Conservation (phyloP, 2,113 vertebrate species). For the Dryoscopus gambensis region DNA sequence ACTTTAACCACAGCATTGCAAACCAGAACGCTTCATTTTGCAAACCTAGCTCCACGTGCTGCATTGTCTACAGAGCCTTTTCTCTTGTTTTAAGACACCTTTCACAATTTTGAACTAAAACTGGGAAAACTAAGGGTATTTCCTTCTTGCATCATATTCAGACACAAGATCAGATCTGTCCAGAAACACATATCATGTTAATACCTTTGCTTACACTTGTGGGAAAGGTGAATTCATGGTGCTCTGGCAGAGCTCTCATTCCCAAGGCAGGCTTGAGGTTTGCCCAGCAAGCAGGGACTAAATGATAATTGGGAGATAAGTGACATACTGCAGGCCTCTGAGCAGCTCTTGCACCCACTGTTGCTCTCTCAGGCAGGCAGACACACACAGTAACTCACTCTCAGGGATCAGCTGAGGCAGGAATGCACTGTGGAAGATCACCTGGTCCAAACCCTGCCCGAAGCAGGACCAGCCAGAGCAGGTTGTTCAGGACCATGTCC, state of each 20-base stretch:
- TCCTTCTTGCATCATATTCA: not conserved
- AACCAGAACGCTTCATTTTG: not conserved
- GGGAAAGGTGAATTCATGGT: not conserved
- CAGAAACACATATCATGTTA: not conserved
- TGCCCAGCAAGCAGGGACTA: not conserved
- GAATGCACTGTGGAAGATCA: not conserved
- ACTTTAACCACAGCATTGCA: not conserved
- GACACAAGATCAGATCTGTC: not conserved
- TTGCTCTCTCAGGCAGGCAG: fast-evolving
- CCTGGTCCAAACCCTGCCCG: too few relatives aligned
- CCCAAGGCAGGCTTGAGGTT: not conserved
- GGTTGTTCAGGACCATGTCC: not conserved
- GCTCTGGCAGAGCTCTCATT: not conserved
- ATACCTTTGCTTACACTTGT: not conserved
- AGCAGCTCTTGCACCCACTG: not conserved
- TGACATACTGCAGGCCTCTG: too few relatives aligned
- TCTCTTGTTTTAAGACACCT: not conserved
- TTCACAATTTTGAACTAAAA: not conserved
- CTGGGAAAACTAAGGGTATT: not conserved
- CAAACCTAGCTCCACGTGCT: not conserved
- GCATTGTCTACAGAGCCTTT: not conserved
- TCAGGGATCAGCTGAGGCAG: not conserved
- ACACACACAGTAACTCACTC: not conserved
- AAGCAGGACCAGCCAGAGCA: not conserved
- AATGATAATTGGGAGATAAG: not conserved